Base-by-base conservation (phyloP, 2,797 vertebrate species). In the Neosilurus hyrtlii region DNA sequence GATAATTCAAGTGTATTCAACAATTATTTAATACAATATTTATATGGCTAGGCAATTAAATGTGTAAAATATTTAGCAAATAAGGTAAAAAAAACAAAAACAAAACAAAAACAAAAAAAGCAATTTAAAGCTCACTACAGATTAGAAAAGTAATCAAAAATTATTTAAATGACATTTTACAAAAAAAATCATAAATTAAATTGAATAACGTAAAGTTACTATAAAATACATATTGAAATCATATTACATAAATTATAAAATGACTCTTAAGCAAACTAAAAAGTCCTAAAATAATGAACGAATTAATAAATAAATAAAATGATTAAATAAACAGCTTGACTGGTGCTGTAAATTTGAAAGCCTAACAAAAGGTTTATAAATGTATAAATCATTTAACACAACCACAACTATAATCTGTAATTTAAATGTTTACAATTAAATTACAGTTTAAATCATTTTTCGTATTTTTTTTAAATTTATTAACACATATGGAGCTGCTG, bases 171-270 rank as follows among this genome's bases (percentile, higher is more conserved):
- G 4, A 43, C 43, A 43, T 43, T 43, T 56, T 56, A 83, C 8
- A 79, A 62, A 83, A 22, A 89, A 9, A 30, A 1, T 30, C 30
- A 30, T 30, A 30, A 43, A 57, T 70, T 54, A 70, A 63, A 14
- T 56, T 5, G 43, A 43, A 43, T 43, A 43, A 43, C 43, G 43
- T 43, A 43, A 43, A 3, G 10, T 65, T 15, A 35, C 14, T 20
- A 20, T 20, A 37, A 68, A 68, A 35, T 43, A 68, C 37, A 30
- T 1, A 37, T 7, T 2, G 18, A 15, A 37, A 20, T 15, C 37
- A 20, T 68, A 30, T 66, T 3, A 24, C 26, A 67, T 1, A 67
- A 20, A 43, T 70, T 49, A 43, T 4, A 43, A 20, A 49, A 22
- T 70, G 6, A 43, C 2, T 4, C 12, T 5, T 22, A 70, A 49